Evolutionary conservation across 2,888 invertebrate genomes (phyloP).

Genomic region (Chloroclystis v-ata): DNA sequence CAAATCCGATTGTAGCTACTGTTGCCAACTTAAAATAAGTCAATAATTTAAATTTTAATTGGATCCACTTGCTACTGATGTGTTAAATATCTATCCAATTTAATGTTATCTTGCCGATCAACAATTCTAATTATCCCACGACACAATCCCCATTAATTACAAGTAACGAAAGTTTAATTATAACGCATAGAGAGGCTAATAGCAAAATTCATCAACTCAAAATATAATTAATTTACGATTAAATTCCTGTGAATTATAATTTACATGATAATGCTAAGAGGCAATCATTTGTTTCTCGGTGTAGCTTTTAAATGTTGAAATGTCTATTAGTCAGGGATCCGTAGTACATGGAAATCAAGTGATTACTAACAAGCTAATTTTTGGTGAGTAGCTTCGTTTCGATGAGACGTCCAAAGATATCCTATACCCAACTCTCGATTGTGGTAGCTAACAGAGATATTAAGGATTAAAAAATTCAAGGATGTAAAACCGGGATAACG

Average conservation of each 20-base stretch:
- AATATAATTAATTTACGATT: conserved; percentile 41
- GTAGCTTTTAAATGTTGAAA: background rate
- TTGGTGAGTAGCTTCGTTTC: no score
- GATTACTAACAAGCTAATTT: no score
- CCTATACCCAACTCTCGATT: no score
- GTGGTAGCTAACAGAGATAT: no score
- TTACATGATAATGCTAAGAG: background rate
- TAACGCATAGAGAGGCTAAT: conserved; percentile 39
- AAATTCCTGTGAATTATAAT: conserved; percentile 20
- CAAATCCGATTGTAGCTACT: no score
- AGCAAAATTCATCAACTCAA: conserved; percentile 48
- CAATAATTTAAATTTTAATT: background rate
- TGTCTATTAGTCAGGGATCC: no score
- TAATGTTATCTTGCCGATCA: conserved; percentile 51
- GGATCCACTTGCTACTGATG: conserved; percentile 11
- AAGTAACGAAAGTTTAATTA: conserved; percentile 65
- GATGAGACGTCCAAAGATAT: no score
- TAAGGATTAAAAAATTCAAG: no score
- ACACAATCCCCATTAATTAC: conserved; percentile 57
- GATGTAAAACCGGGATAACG: no score
- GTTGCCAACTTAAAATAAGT: background rate
- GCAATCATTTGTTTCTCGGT: background rate
- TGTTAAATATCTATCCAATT: conserved; percentile 19
- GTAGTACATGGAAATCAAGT: no score
- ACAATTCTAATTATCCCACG: conserved; percentile 67